Base-by-base conservation (phyloP, 2,113 vertebrate species). In the Thunnus maccoyii region DNA sequence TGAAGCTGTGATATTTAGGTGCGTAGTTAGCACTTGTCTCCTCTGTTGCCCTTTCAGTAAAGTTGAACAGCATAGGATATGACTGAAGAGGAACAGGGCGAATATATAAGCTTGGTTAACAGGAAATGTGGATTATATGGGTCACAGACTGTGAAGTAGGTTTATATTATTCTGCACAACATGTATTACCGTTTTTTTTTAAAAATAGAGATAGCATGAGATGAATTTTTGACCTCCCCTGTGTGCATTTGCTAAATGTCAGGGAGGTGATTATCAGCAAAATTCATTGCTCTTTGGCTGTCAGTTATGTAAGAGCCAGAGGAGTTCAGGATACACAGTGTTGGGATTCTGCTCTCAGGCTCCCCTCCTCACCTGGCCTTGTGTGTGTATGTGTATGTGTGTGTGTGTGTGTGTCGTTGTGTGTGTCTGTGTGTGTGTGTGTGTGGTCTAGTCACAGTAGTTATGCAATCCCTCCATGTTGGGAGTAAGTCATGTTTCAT, bases 381-480 rank as follows among this genome's bases (percentile, higher is more conserved):
- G 3, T 72, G 44, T 61, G 50, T 78, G 66, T 52, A 20, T 48
- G 70, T 32, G 30, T 22, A 46, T 73, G 56, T 56, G 47, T 63
- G 18, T 27, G 50, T 50, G 48, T 55, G 64, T 57, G 80, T 52
- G 84, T 74, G 76, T 22, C 1, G 1, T 16, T 15, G 41, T 48
- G 70, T 32, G 30, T 22, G 57, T 73, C 25, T 56, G 47, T 63
- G 27, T 27, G 50, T 50, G 50, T 50, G 48, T 55, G 70, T 57
- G 80, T 52, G 84, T 74, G 76, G 83, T 84, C 80, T 51, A 32
- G 71, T 78, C 62, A 68, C 32, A 75, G 61, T 54, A 25, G 80
- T 92, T 92, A 90, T 78, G 81, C 66, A 92, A 90, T 67, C 56
- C 32, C 75, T 66, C 64, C 47, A 22, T 73, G 58, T 78, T 88